Conservation (phyloP, 2,888 invertebrate genomes). For the Caenorhabditis imperialis region DNA sequence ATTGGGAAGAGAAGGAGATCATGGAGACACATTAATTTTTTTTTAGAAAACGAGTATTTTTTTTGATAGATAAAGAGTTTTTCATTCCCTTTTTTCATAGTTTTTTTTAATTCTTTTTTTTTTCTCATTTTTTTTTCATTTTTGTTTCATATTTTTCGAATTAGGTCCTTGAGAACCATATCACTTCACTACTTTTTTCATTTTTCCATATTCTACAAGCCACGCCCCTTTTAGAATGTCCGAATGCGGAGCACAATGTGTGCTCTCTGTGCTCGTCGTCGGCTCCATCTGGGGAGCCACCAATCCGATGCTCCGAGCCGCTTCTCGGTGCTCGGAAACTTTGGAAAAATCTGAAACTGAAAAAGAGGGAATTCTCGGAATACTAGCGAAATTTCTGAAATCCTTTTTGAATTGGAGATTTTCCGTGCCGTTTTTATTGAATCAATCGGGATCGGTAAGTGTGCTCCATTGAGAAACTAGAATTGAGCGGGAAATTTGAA, state of each 20-base stretch:
- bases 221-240: too few species aligned
- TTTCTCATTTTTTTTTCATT: too few species aligned
- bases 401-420: slow-evolving; percentile 55
- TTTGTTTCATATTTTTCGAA: too few species aligned
- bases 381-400: slow-evolving; percentile 23
- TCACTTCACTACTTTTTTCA: too few species aligned
- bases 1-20: slow-evolving; percentile 55
- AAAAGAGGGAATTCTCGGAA: not conserved
- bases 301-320: slow-evolving; percentile 61
- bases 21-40: slow-evolving; percentile 46
- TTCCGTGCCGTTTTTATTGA: slow-evolving; percentile 53
- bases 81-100: not conserved
- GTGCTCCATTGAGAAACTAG: not conserved
- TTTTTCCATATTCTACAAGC: too few species aligned
- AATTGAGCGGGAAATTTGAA: not conserved
- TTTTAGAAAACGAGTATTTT: slow-evolving; percentile 23
- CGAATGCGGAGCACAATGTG: slow-evolving; percentile 50
- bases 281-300: slow-evolving; percentile 65
- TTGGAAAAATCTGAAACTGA: not conserved
- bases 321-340: slow-evolving; percentile 17
- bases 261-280: slow-evolving; percentile 39
- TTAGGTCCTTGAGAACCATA: too few species aligned
- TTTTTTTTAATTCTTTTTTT: too few species aligned
- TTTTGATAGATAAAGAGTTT: not conserved
- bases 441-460: slow-evolving; percentile 57